Base-by-base conservation (phyloP, 2,888 invertebrate genomes). In the Pristionchus japonicus region DNA sequence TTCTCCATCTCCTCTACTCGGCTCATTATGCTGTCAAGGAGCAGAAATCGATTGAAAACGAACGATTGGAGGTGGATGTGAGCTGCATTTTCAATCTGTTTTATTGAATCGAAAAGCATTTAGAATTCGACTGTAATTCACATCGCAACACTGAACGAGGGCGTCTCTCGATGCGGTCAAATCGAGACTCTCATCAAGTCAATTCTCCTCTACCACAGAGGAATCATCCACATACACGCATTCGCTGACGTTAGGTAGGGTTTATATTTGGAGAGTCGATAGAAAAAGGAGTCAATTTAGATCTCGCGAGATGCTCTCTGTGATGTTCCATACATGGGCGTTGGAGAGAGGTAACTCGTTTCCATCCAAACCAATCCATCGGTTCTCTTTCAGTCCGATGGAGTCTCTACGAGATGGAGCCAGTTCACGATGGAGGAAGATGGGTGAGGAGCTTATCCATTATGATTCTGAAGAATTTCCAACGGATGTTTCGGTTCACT, bases 361-460 rank as follows among this genome's bases (percentile, higher is more conserved):
- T n/a, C n/a, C n/a, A n/a, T n/a, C n/a, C n/a, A n/a, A n/a, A n/a
- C n/a, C n/a, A n/a, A n/a, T n/a, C n/a, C n/a, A n/a, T n/a, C n/a
- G n/a, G n/a, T n/a, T n/a, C n/a, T n/a, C n/a, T n/a, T 74, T 40
- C 70, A 74, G 70, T 74, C 23, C 70, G 70, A 37, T 74, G 70
- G 70, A 74, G 70, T 74, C 17, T 23, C 7, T 74, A 74, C 70
- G 70, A 74, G 70, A 74, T 74, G 70, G 70, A 74, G 23, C 2
- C 70, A n/a, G 70, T 74, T 1, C 70, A 74, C 40, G 70, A 74
- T 20, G 13, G 17, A 15, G 70, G 34, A 0, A 17, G 70, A 74
- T 74, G 70, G 70, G 70, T 74, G 9, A 23, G 70, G 7, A 64
- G n/a, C n/a, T n/a, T 27, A 23, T 64, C 13, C 1, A 3, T 27